Evolutionary conservation across 2,113 vertebrate genomes (phyloP), one percentile per base, ranked within the genome.

Genomic region (Rhineura floridana): DNA sequence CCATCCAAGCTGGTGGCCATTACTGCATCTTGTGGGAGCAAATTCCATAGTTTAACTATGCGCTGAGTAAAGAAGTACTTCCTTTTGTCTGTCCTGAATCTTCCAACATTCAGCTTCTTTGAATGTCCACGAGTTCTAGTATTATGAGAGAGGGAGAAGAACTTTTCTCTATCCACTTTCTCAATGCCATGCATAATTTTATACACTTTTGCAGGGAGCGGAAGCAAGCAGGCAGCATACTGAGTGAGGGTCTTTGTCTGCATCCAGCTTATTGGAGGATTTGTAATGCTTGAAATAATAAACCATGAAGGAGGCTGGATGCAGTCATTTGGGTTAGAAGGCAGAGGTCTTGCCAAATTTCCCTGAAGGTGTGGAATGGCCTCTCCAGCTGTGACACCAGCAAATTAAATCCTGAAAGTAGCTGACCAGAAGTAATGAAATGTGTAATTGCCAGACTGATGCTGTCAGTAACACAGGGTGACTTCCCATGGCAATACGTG

Each of bases 371-470:
- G 89, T 42, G 69, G 92, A 95, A 88, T 79, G 90, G 92, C 91
- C 36, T 1, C 91, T 95, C 90, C 89, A 88, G 90, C 94, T 95
- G 93, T 90, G 93, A 93, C 94, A 95, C 93, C 92, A 91, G 93
- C 93, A 95, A 95, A 95, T 95, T 94, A 92, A 93, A 95, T 93
- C 88, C 93, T 93, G 86, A 80, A 79, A 91, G 67, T 88, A 95
- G 95, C 90, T 95, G 93, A 93, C 93, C 93, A 95, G 91, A 95
- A 94, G 91, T 92, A 93, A 95, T 96, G 94, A 96, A 95, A 95
- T 95, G 94, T 96, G 94, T 93, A 95, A 93, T 93, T 94, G 93
- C 93, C 92, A 93, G 91, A 92, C 85, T 92, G 94, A 95, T 93
- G 93, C 93, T 95, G 94, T 95, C 95, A 94, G 84, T 94, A 91